A percentile compares a stretch with the other conserved stretches of the same genome.
These are phyloP conservation scores for Habropoda laboriosa DNA, from an alignment of 1,140 invertebrate genomes.

Conservation along the genomic window DNA sequence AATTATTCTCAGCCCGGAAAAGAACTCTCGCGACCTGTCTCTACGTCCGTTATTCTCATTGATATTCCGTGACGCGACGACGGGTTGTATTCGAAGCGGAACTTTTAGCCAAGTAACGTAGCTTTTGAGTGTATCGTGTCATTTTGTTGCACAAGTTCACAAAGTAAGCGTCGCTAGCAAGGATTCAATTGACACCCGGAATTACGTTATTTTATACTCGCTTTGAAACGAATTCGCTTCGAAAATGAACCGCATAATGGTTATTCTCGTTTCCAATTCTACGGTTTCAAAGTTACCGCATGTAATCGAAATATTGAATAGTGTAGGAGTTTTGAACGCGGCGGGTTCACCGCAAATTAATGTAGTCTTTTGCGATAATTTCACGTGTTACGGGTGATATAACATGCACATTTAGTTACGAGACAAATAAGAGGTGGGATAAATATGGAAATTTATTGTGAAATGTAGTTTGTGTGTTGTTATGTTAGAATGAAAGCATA, in stretches of 20 bases:
- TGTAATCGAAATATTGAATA: no score
- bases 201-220: neutral
- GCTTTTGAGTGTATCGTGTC: neutral
- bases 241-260: neutral
- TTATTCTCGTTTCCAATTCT: neutral
- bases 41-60: slow-evolving; percentile 1
- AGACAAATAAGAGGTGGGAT: no score
- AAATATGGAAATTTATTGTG: no score
- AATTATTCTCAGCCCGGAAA: neutral
- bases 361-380: no score
- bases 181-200: neutral
- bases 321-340: no score
- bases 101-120: neutral
- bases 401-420: no score
- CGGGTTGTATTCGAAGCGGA: neutral
- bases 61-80: neutral
- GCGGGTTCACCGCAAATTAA: no score
- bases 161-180: neutral
- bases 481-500: no score
- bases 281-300: no score
- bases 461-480: no score
- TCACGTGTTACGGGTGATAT: no score
- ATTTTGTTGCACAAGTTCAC: neutral
- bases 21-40: neutral
- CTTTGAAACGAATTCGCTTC: neutral